Conservation (phyloP, 2,888 invertebrate genomes). For the Leptinotarsa rubiginosa region DNA sequence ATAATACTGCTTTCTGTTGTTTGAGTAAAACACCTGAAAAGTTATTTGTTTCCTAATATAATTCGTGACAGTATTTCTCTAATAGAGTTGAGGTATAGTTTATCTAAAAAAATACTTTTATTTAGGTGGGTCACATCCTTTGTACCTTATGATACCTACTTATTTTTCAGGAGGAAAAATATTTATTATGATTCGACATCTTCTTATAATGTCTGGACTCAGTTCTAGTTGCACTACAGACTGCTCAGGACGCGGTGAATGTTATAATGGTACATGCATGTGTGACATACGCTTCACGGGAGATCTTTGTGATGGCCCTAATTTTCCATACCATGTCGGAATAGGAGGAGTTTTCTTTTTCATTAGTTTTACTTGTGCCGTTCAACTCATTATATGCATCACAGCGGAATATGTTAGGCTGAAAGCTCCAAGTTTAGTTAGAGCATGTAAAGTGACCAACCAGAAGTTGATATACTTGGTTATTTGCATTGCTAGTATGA, state of each 20-base stretch:
- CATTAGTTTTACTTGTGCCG: conserved; percentile 85
- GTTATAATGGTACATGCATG: conserved; percentile 90
- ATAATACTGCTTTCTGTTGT: background rate
- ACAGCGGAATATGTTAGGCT: conserved; percentile 84
- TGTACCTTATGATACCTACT: background rate
- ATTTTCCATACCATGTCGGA: conserved; percentile 82
- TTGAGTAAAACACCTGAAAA: conserved; percentile 8
- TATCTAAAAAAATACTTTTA: background rate
- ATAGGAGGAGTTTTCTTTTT: conserved; percentile 84
- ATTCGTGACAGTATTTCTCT: background rate
- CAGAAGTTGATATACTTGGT: conserved; percentile 91
- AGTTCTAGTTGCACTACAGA: conserved; percentile 75
- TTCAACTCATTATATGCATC: conserved; percentile 87
- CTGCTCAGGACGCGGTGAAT: conserved; percentile 92
- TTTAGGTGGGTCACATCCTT: conserved; percentile 11
- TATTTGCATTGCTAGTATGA: conserved; percentile 85
- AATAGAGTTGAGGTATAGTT: background rate
- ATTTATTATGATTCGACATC: conserved; percentile 62
- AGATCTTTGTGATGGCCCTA: conserved; percentile 84
- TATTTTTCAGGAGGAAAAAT: conserved; percentile 7
- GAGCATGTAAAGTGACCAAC: conserved; percentile 88
- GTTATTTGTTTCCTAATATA: conserved; percentile 11
- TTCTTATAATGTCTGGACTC: conserved; percentile 64
- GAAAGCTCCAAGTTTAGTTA: conserved; percentile 83
- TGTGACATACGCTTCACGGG: conserved; percentile 92